Evolutionary conservation across 2,797 vertebrate genomes (phyloP), one percentile per base, ranked within the genome.

Genomic region (Onychomys arenicola): DNA sequence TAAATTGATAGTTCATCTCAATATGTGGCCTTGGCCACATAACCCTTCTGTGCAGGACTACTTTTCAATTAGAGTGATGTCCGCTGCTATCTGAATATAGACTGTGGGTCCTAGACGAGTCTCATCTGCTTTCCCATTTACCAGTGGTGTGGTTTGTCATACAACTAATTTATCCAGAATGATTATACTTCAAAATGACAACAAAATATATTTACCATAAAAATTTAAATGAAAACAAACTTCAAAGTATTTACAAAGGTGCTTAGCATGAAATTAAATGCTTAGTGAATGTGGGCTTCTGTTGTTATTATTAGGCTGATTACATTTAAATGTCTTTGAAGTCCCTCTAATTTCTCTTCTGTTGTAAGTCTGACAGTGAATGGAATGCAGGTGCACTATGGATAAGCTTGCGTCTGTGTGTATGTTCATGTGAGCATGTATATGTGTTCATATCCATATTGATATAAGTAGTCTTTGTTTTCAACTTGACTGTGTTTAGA

Each of bases 281-380:
- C 32, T 57, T 61, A 37, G 25, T 52, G 21, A n/a, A 55, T 17
- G 19, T 37, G 85, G 40, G 27, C 67, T 82, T 93, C 75, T 89
- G 13, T 75, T 83, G 32, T n/a, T 21, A 67, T 37, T 73, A 67
- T 37, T 73, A 71, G 57, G 67, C 71, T 52, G n/a, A 89, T 52
- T 86, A 46, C 37, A 32, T 90, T 90, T 67, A 75, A 40, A n/a
- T n/a, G 21, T 75, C 84, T 73, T 93, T 52, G 65, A 94, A 93
- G 92, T 71, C 63, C n/a, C 12, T 91, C 1, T 69, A 57, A 10
- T 90, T 93, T 37, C 34, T 21, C 75, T 57, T 91, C 32, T 77
- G 6, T 87, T 90, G 12, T 80, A 90, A 86, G 29, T 93, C 52
- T 71, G 37, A 81, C 34, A 37, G 52, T 29, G 23, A 65, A n/a